Evolutionary conservation across 1,140 invertebrate genomes (phyloP).

Genomic region (Dendrolimus punctatus): DNA sequence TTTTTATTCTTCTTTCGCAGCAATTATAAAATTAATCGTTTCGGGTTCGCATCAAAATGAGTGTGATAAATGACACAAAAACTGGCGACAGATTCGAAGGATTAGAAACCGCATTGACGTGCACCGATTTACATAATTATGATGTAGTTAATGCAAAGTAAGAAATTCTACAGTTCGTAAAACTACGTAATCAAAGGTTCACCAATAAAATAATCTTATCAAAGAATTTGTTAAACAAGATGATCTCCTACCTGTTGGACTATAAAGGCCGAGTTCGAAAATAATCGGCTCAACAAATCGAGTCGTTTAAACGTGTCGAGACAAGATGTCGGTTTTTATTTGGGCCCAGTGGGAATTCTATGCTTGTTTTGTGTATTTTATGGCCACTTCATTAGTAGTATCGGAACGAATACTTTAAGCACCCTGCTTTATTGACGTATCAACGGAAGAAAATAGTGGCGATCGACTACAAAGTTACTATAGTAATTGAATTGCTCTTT

Average conservation of each 20-base stretch:
- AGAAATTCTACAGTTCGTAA: too few species aligned
- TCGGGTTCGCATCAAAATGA: too few species aligned
- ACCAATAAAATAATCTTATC: constrained; percentile 11
- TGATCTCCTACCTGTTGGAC: constrained; percentile 38
- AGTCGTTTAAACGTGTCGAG: constrained; percentile 57
- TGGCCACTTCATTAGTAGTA: constrained; percentile 51
- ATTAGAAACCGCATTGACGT: too few species aligned
- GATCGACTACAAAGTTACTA: neutral
- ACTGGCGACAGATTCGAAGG: too few species aligned
- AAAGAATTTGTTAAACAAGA: constrained; percentile 49
- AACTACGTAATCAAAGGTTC: too few species aligned
- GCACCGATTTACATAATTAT: too few species aligned
- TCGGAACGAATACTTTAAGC: constrained; percentile 37
- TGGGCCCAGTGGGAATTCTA: constrained; percentile 43
- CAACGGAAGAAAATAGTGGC: constrained; percentile 13
- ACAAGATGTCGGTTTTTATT: constrained; percentile 49
- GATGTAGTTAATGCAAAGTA: too few species aligned
- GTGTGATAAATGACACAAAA: too few species aligned
- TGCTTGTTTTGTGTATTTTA: constrained; percentile 61
- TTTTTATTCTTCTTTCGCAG: too few species aligned
- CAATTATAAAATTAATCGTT: too few species aligned
- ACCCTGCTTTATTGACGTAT: constrained; percentile 44
- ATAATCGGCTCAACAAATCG: constrained; percentile 60
- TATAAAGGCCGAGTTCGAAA: constrained; percentile 38
- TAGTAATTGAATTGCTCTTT: neutral